Percentiles rank a stretch among this genome's conserved stretches.
phyloP scores from a whole-genome alignment of 2,888 invertebrate genomes.

The Protophormia terraenovae region DNA sequence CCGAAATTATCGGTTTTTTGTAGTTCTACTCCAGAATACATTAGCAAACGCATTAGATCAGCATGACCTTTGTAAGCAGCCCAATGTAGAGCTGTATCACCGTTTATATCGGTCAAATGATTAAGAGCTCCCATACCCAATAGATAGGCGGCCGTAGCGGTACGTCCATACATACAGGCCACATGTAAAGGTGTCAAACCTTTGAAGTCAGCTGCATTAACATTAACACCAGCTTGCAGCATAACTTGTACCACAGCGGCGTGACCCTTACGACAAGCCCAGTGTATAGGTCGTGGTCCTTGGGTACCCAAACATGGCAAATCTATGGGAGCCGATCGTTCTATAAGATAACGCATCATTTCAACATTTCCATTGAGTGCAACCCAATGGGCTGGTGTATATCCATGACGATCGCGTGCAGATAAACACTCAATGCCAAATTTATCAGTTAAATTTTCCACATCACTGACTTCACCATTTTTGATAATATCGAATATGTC shows the following conservation, averaged over 20 bases:
- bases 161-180: slow-evolving; percentile 95
- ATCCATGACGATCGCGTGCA: slow-evolving; percentile 94
- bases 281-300: slow-evolving; percentile 95
- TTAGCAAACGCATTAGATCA: slow-evolving; percentile 91
- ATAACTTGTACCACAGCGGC: slow-evolving; percentile 92
- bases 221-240: slow-evolving; percentile 91
- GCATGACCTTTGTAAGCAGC: slow-evolving; percentile 95
- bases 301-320: slow-evolving; percentile 90
- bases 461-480: slow-evolving; percentile 91
- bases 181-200: slow-evolving; percentile 93
- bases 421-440: slow-evolving; percentile 89
- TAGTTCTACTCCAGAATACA: slow-evolving; percentile 94
- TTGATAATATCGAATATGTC: slow-evolving; percentile 93
- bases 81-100: slow-evolving; percentile 96
- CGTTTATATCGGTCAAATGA: slow-evolving; percentile 93
- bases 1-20: slow-evolving; percentile 96
- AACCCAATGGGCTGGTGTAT: slow-evolving; percentile 96
- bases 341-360: slow-evolving; percentile 92
- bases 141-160: slow-evolving; percentile 93
- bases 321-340: slow-evolving; percentile 91
- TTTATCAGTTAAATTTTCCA: slow-evolving; percentile 92
- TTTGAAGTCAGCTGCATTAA: slow-evolving; percentile 95
- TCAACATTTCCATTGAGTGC: slow-evolving; percentile 93
- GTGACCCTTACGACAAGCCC: slow-evolving; percentile 96
- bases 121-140: slow-evolving; percentile 94